Conservation (phyloP, 2,797 vertebrate genomes). For the Hybognathus amarus region DNA sequence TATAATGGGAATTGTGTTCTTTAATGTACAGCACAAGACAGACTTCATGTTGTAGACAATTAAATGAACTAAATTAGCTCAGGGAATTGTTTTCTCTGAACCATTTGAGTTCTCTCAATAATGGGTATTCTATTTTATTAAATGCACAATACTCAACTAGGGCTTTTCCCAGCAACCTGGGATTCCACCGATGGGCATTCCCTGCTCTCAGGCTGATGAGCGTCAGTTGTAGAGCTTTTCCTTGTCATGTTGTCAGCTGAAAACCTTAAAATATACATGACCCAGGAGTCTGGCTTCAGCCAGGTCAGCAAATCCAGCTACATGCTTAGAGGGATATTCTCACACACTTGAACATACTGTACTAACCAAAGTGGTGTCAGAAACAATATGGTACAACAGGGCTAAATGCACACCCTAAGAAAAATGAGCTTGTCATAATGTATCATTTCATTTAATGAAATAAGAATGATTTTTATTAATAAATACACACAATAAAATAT, state of each 20-base stretch:
- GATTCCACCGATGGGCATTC: conserved; percentile 31
- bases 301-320: conserved; percentile 36
- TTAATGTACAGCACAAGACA: conserved; percentile 28
- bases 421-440: no score
- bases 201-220: conserved; percentile 14
- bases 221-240: conserved; percentile 8
- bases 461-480: no score
- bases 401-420: no score
- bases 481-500: no score
- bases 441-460: no score
- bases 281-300: conserved; percentile 23
- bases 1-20: conserved; percentile 16
- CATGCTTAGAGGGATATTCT: conserved; percentile 15
- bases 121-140: conserved; percentile 35
- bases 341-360: conserved; percentile 13
- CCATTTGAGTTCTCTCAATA: neutral
- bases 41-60: conserved; percentile 11
- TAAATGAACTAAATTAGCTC: conserved; percentile 25
- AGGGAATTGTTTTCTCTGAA: conserved; percentile 32
- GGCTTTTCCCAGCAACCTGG: conserved; percentile 11
- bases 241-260: conserved; percentile 19
- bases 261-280: conserved; percentile 51
- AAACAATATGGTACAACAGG: neutral
- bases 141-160: neutral
- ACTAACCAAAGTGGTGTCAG: neutral